phyloP scores from a whole-genome alignment of 2,888 invertebrate genomes.

The Napeogenes inachia region DNA sequence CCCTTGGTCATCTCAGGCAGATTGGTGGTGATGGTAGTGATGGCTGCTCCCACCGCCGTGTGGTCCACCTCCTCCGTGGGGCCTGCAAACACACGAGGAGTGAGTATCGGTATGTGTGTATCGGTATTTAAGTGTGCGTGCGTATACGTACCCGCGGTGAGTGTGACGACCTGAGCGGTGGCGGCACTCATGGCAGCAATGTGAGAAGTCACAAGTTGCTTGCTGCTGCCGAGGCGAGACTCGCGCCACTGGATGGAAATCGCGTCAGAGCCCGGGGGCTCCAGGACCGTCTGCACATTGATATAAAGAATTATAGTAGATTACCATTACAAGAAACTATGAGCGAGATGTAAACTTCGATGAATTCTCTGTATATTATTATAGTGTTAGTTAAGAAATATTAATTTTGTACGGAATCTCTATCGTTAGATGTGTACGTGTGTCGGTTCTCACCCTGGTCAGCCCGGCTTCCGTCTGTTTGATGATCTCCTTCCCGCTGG shows the following conservation, averaged over 20 bases:
- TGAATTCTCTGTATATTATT: too few species aligned
- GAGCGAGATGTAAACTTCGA: too few species aligned
- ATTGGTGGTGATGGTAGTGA: conserved; percentile 97
- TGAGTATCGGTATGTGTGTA: too few species aligned
- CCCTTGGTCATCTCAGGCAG: conserved; percentile 97
- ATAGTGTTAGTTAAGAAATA: too few species aligned
- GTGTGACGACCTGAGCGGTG: conserved; percentile 96
- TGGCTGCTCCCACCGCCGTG: conserved; percentile 96
- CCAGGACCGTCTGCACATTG: conserved; percentile 51
- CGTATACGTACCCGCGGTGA: conserved; percentile 81
- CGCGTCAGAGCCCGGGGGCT: conserved; percentile 87
- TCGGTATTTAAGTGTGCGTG: too few species aligned
- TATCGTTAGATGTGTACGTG: background rate
- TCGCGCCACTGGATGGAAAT: conserved; percentile 94
- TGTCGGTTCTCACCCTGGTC: conserved; percentile 58
- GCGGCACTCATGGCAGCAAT: conserved; percentile 99
- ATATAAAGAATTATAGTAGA: background rate
- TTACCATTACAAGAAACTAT: too few species aligned
- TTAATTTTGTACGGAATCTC: too few species aligned
- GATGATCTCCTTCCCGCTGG: conserved; percentile 91
- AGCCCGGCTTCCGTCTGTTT: conserved; percentile 90
- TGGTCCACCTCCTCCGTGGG: conserved; percentile 94
- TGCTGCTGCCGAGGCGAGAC: conserved; percentile 91
- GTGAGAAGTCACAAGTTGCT: conserved; percentile 97
- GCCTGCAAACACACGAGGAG: conserved; percentile 51